Evolutionary conservation across 2,797 vertebrate species (phyloP), one percentile per base, ranked within the genome.

Genomic region (Gouania willdenowi): DNA sequence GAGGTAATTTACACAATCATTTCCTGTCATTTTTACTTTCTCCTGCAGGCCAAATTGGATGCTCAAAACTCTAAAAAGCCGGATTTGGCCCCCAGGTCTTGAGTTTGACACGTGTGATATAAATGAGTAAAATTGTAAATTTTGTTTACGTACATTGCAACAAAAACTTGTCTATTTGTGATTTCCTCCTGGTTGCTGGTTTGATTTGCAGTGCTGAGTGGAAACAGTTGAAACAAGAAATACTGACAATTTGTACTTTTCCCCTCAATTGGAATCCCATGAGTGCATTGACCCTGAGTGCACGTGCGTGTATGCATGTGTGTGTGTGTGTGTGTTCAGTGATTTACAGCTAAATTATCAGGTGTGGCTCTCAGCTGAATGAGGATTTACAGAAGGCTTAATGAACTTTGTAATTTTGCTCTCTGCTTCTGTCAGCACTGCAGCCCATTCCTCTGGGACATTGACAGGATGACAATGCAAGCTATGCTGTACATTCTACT

Each of bases 331-430:
- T 16, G 27, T 38, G 26, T 47, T 28, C 15, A 14, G 27, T 30
- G 46, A 40, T 54, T 31, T 41, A 47, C 32, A 44, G 56, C 37
- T 13, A 41, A 43, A 59, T 61, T 56, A 65, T 64, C 60, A 77
- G 63, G 48, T 34, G 52, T 52, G 54, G 66, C 72, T 66, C 54
- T 35, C 61, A 57, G 49, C 58, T 58, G 59, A 75, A 36, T 18
- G 42, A 66, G 49, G 56, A 70, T 70, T 82, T 66, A 65, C 13
- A 62, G 64, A 54, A 41, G 26, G 35, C 48, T 66, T 71, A 71
- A 71, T 71, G 68, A 82, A 66, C 54, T 50, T 54, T 60, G 50
- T 61, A 67, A 20, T 75, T 80, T 72, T 32, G 11, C 41, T 68
- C 30, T 32, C 34, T 65, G 68, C 59, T 29, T n/a, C 51, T 47